These are phyloP conservation scores for Lasioglossum morio DNA, from an alignment of 2,888 invertebrate genomes.

Conservation along the genomic window DNA sequence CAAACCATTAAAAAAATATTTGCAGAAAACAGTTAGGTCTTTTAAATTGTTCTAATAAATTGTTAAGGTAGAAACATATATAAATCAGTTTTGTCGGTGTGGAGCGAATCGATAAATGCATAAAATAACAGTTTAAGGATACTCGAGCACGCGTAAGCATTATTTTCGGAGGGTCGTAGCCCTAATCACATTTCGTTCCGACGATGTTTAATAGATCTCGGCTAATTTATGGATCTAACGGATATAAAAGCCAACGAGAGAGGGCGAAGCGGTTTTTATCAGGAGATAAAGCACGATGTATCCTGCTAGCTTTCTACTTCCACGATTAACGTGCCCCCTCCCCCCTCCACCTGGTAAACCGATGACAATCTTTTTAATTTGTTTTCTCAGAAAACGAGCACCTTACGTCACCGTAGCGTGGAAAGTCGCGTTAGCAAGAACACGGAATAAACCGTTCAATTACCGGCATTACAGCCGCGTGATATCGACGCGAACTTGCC, in stretches of 20 bases:
- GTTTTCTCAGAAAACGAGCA: conserved; percentile 68
- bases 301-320: conserved; percentile 65
- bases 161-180: conserved; percentile 53
- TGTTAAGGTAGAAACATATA: no score
- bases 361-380: conserved; percentile 74
- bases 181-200: conserved; percentile 55
- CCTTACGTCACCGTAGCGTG: conserved; percentile 68
- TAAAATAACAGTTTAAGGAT: background rate
- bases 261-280: conserved; percentile 62
- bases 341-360: conserved; percentile 35
- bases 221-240: conserved; percentile 68
- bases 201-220: conserved; percentile 59
- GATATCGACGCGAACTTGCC: conserved; percentile 38
- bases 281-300: conserved; percentile 67
- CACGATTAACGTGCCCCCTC: conserved; percentile 63
- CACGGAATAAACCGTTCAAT: conserved; percentile 67
- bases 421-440: conserved; percentile 57
- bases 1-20: no score
- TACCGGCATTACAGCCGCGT: conserved; percentile 47
- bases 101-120: background rate
- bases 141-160: conserved; percentile 40
- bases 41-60: no score
- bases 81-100: background rate
- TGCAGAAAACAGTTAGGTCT: no score
- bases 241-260: conserved; percentile 54